Conservation (phyloP, 2,113 vertebrate genomes). For the Ptilorrhoa leucosticta region DNA sequence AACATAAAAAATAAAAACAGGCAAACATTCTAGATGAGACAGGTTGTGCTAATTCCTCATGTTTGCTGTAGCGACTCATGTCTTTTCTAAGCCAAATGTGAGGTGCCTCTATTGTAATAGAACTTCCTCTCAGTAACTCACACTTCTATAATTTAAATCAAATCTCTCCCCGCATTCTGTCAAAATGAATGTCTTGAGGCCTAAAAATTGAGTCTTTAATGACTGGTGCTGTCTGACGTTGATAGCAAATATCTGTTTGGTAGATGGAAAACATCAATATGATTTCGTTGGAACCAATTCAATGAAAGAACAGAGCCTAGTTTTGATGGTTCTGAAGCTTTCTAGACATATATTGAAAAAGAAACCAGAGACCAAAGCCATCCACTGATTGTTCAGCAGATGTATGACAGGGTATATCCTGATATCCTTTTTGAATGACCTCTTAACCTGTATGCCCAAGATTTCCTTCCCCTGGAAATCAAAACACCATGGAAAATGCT, state of each 20-base stretch:
- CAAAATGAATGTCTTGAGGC: not conserved
- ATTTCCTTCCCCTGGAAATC: not conserved
- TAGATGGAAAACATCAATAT: not conserved
- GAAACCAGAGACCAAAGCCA: not conserved
- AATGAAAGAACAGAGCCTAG: not conserved
- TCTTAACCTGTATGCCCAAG: not conserved
- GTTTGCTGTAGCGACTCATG: not conserved
- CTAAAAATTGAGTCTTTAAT: not conserved
- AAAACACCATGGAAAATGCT: not conserved
- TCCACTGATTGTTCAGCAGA: not conserved
- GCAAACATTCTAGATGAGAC: not conserved
- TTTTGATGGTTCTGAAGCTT: not conserved
- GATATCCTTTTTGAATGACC: not conserved
- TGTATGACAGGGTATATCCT: not conserved
- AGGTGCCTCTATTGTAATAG: not conserved
- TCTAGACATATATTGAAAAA: not conserved
- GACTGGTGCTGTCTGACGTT: not conserved
- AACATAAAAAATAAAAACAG: not conserved
- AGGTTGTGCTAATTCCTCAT: not conserved
- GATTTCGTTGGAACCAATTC: not conserved
- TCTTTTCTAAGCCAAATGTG: not conserved
- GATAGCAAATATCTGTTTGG: not conserved
- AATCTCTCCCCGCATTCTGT: not conserved
- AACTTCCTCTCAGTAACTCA: not conserved
- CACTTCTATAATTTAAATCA: not conserved